Base-by-base conservation (phyloP, 2,888 invertebrate genomes). In the Drosophila differens region DNA sequence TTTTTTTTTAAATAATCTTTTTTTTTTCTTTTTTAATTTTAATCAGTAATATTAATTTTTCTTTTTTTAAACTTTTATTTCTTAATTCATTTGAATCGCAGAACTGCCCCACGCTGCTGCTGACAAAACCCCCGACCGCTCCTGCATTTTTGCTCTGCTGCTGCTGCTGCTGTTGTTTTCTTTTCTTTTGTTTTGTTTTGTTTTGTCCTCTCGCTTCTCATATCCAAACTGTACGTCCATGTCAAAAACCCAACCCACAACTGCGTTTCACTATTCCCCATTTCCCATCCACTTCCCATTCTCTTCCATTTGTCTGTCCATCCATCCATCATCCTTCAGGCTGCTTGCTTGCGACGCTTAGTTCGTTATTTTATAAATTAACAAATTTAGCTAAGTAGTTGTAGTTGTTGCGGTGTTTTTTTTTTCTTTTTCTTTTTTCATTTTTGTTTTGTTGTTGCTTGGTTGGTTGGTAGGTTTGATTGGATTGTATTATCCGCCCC, bases 331-430 rank as follows among this genome's bases (percentile, higher is more conserved):
- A 70, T 71, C 44, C 62, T 60, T 68, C 47, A 60, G 67, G 62
- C 66, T 57, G 52, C 70, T 58, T 74, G 57, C 72, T 78, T 74
- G 83, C 89, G 86, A 75, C 74, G 76, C 89, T 88, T 88, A 90
- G 90, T 90, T 85, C 82, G 89, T 90, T 90, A 85, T 85, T 85
- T 90, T 90, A 89, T 88, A 86, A 86, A 86, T 90, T 90, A 90
- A 86, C 86, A 86, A 86, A 90, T 90, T 86, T 89, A 88, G 89
- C 85, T 85, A 85, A 85, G 85, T 85, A 85, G 90, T 85, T 87
- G 85, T 90, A 85, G 88, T 85, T 86, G 77, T 81, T 80, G 62
- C 70, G 67, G 63, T 59, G 66, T 61, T 71, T 53, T 39, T 32
- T 12, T 32, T 79, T 75, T 72, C 73, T 49, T 41, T n/a, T 76